phyloP scores from a whole-genome alignment of 2,797 vertebrate species.

The Mallotus villosus region DNA sequence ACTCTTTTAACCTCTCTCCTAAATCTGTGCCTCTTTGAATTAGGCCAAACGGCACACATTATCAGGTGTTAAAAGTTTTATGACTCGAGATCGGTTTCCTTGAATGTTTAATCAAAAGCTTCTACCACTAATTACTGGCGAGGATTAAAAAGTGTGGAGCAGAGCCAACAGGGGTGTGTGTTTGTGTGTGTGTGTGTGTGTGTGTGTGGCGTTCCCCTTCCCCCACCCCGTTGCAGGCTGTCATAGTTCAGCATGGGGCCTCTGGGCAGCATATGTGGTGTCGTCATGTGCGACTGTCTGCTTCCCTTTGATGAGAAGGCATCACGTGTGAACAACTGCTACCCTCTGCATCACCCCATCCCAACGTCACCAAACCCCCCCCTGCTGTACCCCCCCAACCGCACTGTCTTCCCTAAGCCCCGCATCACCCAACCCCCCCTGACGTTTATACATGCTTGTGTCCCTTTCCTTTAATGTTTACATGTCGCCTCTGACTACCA shows the following conservation, averaged over 20 bases:
- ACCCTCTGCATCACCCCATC: background rate
- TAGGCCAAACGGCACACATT: constrained; percentile 3
- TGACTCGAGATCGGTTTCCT: constrained; percentile 32
- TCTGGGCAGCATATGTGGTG: constrained; percentile 53
- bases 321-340: constrained; percentile 46
- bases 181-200: background rate
- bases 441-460: background rate
- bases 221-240: constrained; percentile 39
- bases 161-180: background rate
- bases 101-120: constrained; percentile 44
- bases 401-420: too few relatives aligned
- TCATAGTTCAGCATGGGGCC: constrained; percentile 48
- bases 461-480: background rate
- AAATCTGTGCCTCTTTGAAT: constrained; percentile 26
- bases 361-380: background rate
- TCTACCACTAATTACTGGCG: constrained; percentile 52
- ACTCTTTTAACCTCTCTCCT: background rate
- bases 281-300: constrained; percentile 52
- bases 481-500: constrained; percentile 15
- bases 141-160: constrained; percentile 57
- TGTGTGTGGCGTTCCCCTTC: constrained; percentile 15
- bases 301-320: constrained; percentile 47
- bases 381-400: too few relatives aligned
- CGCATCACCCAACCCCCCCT: background rate
- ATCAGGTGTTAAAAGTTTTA: constrained; percentile 21